Conservation (phyloP, 2,113 vertebrate species). For the Antechinus flavipes region DNA sequence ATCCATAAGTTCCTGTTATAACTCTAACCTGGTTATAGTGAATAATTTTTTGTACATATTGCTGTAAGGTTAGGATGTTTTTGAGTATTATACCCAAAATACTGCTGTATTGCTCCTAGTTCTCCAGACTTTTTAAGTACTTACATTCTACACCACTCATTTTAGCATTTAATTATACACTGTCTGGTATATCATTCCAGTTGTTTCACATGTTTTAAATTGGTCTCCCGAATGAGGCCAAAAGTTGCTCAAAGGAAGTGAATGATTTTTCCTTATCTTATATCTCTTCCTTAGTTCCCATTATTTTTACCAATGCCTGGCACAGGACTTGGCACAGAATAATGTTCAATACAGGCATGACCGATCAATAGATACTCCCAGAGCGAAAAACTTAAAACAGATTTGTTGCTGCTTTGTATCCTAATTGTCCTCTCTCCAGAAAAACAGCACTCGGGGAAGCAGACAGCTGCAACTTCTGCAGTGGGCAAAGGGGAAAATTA, state of each 20-base stretch:
- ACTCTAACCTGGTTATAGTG: background rate
- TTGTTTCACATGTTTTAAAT: background rate
- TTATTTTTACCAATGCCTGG: background rate
- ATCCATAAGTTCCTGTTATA: background rate
- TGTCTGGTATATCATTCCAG: background rate
- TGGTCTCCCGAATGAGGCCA: background rate
- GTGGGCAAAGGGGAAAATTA: conserved; percentile 42
- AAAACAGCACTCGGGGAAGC: conserved; percentile 36
- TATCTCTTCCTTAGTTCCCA: background rate
- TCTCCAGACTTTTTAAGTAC: background rate
- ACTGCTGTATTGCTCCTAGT: background rate
- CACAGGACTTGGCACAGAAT: background rate
- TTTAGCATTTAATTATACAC: background rate
- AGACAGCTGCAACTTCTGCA: conserved; percentile 35
- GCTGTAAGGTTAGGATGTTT: background rate
- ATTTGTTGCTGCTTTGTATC: conserved; percentile 4
- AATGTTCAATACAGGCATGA: background rate
- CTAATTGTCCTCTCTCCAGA: conserved; percentile 17
- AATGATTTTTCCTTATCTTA: background rate
- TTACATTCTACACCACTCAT: background rate
- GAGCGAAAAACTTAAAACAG: background rate
- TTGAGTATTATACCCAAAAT: background rate
- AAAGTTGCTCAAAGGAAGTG: background rate
- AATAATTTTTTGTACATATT: background rate
- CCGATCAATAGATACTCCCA: background rate